A percentile compares a stretch with the other conserved stretches of the same genome.
These are phyloP conservation scores for Perizoma affinitatum DNA, from an alignment of 2,888 invertebrate species.

Conservation along the genomic window DNA sequence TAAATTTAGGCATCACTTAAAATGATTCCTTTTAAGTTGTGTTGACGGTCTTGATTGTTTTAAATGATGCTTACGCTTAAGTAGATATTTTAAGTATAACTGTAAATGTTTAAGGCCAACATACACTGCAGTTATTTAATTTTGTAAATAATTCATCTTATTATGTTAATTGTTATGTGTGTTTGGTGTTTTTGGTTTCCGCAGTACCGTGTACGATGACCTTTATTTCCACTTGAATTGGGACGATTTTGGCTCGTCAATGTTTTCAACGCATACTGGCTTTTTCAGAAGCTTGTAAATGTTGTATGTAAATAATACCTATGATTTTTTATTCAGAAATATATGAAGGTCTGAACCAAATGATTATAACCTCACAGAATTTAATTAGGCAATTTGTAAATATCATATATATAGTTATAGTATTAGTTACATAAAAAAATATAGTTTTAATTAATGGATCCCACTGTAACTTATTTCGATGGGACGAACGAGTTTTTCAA, in stretches of 20 bases:
- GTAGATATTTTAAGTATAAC: neutral
- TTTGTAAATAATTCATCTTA: constrained; percentile 18
- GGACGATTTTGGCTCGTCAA: constrained; percentile 51
- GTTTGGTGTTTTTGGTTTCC: constrained; percentile 11
- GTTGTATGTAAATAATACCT: constrained; percentile 21
- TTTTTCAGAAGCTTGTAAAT: constrained; percentile 17
- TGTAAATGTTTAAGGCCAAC: constrained; percentile 18
- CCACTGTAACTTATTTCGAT: neutral
- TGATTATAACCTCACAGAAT: constrained; percentile 14
- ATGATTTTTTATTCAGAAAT: neutral
- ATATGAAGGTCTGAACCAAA: constrained; percentile 12
- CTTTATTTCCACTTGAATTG: constrained; percentile 30
- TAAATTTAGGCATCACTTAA: too few species aligned
- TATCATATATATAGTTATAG: constrained; percentile 14
- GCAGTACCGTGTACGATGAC: constrained; percentile 20
- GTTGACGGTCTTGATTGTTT: too few species aligned
- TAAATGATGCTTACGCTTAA: too few species aligned
- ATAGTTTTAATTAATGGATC: constrained; percentile 14
- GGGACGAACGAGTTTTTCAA: constrained; percentile 6
- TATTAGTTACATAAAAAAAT: constrained; percentile 3
- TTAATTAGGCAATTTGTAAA: constrained; percentile 25
- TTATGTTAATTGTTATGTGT: neutral
- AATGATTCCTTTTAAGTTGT: too few species aligned
- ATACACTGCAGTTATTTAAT: constrained; percentile 18
- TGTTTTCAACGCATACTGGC: constrained; percentile 20